Evolutionary conservation across 2,797 vertebrate species (phyloP).

Genomic region (Rachycentron canadum): DNA sequence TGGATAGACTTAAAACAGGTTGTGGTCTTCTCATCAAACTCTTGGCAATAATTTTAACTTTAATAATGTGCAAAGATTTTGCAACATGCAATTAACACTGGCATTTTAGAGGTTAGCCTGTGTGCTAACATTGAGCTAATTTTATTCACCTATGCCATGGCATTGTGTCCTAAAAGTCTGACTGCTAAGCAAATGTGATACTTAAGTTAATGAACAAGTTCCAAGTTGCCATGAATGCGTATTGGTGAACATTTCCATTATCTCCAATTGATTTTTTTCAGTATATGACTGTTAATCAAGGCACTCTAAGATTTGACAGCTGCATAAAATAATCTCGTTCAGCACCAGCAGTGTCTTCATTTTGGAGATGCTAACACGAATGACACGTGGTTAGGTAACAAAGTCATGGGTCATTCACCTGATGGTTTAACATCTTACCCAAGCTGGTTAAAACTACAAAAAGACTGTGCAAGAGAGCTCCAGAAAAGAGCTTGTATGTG

Average conservation of each 20-base stretch:
- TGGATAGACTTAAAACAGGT: not conserved
- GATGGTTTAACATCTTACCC: not conserved
- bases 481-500: not conserved
- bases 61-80: not conserved
- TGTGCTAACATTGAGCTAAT: not conserved
- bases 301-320: slow-evolving; percentile 12
- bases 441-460: not conserved
- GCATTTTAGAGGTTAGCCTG: not conserved
- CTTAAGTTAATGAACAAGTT: slow-evolving; percentile 1
- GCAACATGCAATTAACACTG: not conserved
- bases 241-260: not conserved
- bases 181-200: not conserved
- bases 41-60: not conserved
- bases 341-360: not conserved
- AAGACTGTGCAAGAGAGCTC: not conserved
- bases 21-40: not conserved
- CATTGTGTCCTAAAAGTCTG: not conserved
- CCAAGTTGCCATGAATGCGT: slow-evolving; percentile 43
- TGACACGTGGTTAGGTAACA: not conserved
- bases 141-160: not conserved
- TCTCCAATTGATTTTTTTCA: not conserved
- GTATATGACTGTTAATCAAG: not conserved
- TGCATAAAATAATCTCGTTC: not conserved
- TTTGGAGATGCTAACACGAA: not conserved
- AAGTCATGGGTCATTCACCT: not conserved